Percentiles rank a stretch among this genome's conserved stretches.
phyloP scores from a whole-genome alignment of 2,888 invertebrate species.

The Dione juno region DNA sequence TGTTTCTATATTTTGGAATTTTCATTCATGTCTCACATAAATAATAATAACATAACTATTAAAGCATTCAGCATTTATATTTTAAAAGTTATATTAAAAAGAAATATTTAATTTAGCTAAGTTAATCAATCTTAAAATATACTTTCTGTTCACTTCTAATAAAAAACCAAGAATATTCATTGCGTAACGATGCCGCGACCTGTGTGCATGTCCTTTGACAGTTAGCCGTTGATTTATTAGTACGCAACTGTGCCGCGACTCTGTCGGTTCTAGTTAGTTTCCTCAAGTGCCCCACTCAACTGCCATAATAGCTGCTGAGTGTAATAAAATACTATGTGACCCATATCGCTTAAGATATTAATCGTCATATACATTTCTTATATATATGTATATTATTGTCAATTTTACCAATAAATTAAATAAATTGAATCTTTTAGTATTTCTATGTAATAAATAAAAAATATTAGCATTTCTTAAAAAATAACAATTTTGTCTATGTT shows the following conservation, averaged over 20 bases:
- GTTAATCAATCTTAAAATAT: neutral
- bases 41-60: neutral
- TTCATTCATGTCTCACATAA: neutral
- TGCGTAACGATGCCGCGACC: slow-evolving; percentile 13
- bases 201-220: slow-evolving; percentile 27
- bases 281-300: slow-evolving; percentile 12
- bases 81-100: neutral
- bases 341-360: neutral
- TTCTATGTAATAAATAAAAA: no score
- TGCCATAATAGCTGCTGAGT: slow-evolving; percentile 20
- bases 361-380: neutral
- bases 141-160: neutral
- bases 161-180: slow-evolving; percentile 3
- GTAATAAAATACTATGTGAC: slow-evolving; percentile 7
- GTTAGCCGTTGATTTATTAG: slow-evolving; percentile 29
- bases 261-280: slow-evolving; percentile 31
- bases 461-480: no score
- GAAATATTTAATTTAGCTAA: neutral
- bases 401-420: neutral
- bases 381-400: neutral
- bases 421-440: neutral
- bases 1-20: slow-evolving; percentile 10
- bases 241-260: slow-evolving; percentile 15
- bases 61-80: no score
- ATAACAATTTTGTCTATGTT: no score